A percentile compares a stretch with the other conserved stretches of the same genome.
Evolutionary conservation across 2,888 invertebrate species (phyloP).

Genomic region (Cosmopolites sordidus): DNA sequence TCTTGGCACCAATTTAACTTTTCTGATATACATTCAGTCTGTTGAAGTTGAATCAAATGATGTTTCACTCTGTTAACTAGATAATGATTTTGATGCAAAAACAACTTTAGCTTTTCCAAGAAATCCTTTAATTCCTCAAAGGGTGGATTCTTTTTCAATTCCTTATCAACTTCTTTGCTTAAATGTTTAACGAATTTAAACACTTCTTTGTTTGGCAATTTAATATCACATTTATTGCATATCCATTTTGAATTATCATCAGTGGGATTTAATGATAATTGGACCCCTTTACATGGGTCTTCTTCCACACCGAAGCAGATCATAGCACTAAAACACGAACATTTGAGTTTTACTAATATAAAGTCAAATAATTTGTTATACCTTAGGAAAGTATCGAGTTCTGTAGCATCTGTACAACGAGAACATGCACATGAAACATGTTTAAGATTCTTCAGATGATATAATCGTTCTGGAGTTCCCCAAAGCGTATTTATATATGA

Average conservation of each 20-base stretch:
- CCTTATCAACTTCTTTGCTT: constrained; percentile 65
- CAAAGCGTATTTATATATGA: constrained; percentile 69
- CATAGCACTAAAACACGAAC: constrained; percentile 53
- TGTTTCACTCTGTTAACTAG: constrained; percentile 66
- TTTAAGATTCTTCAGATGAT: constrained; percentile 56
- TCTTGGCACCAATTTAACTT: constrained; percentile 64
- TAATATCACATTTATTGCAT: constrained; percentile 61
- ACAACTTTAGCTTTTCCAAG: constrained; percentile 58
- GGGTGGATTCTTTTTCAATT: constrained; percentile 54
- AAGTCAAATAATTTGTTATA: neutral
- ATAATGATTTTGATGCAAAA: constrained; percentile 64
- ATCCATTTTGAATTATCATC: constrained; percentile 56
- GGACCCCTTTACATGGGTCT: constrained; percentile 60
- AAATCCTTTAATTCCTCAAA: constrained; percentile 59
- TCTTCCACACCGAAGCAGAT: constrained; percentile 58
- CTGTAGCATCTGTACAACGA: constrained; percentile 67
- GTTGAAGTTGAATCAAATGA: constrained; percentile 65
- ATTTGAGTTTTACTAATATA: too few species aligned
- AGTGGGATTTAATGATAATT: constrained; percentile 60
- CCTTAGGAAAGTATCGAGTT: constrained; percentile 54
- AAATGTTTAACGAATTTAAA: constrained; percentile 58
- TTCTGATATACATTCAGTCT: constrained; percentile 60
- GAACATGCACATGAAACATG: constrained; percentile 66
- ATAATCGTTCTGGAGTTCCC: constrained; percentile 63
- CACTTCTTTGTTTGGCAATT: constrained; percentile 60